phyloP scores from a whole-genome alignment of 2,888 invertebrate genomes.

The Pseudeuparius sepicola region DNA sequence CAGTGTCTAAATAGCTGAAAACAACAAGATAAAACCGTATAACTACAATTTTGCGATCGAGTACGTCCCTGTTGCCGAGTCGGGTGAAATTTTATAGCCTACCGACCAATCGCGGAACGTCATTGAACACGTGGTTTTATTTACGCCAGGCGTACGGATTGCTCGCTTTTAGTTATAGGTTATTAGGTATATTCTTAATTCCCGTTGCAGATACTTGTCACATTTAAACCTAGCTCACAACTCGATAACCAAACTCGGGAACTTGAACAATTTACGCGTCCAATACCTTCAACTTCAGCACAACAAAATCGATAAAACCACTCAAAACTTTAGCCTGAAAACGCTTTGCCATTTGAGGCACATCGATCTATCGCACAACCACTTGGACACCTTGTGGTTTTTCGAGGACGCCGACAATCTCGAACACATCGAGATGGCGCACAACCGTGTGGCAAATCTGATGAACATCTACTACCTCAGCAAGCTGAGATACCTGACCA shows the following conservation, averaged over 20 bases:
- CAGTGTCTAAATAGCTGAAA: too few species aligned
- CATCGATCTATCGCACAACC: constrained; percentile 46
- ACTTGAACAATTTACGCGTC: constrained; percentile 44
- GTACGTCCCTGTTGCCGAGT: too few species aligned
- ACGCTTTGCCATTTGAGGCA: constrained; percentile 44
- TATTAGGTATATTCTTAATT: too few species aligned
- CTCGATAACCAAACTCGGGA: constrained; percentile 46
- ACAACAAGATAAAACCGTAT: too few species aligned
- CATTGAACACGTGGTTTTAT: too few species aligned
- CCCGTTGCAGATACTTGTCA: constrained; percentile 46
- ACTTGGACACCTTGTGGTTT: constrained; percentile 44
- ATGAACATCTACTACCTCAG: constrained; percentile 35
- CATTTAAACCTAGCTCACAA: constrained; percentile 51
- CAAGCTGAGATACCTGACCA: constrained; percentile 30
- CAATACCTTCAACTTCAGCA: constrained; percentile 28
- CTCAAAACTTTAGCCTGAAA: constrained; percentile 38
- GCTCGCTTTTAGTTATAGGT: too few species aligned
- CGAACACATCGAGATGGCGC: constrained; percentile 32
- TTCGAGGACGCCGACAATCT: constrained; percentile 38
- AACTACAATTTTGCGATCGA: too few species aligned
- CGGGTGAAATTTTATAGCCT: too few species aligned
- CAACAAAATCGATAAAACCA: constrained; percentile 27
- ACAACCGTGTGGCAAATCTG: constrained; percentile 33
- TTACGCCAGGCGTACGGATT: too few species aligned
- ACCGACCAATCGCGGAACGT: too few species aligned